A percentile compares a stretch with the other conserved stretches of the same genome.
These are phyloP conservation scores for Hydrotaea cyrtoneurina DNA, from an alignment of 2,888 invertebrate genomes.

Conservation along the genomic window DNA sequence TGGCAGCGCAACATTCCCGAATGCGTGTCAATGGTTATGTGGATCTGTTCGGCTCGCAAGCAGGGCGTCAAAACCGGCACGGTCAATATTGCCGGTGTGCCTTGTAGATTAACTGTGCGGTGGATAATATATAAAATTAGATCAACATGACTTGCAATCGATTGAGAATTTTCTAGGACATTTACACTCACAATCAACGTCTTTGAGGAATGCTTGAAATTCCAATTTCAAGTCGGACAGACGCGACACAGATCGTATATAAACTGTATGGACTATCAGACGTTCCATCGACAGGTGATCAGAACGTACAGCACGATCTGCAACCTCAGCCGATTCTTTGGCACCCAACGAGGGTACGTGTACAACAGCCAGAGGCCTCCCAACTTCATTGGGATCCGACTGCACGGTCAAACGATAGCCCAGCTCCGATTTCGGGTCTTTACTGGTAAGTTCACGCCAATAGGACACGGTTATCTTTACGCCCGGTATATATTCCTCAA, in stretches of 20 bases:
- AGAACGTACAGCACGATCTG: conserved; percentile 90
- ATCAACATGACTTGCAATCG: not conserved
- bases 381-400: conserved; percentile 91
- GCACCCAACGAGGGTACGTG: conserved; percentile 83
- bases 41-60: conserved; percentile 93
- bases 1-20: conserved; percentile 95
- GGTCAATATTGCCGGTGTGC: conserved; percentile 95
- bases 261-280: conserved; percentile 95
- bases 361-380: conserved; percentile 87
- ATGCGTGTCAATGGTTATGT: conserved; percentile 96
- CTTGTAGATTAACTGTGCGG: conserved; percentile 89
- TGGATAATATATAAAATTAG: conserved; percentile 67
- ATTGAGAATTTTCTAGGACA: conserved; percentile 58
- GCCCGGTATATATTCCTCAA: conserved; percentile 95
- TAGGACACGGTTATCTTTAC: conserved; percentile 95
- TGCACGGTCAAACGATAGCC: conserved; percentile 94
- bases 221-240: conserved; percentile 89
- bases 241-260: conserved; percentile 93
- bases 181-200: conserved; percentile 87
- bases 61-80: conserved; percentile 95
- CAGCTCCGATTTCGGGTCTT: conserved; percentile 90
- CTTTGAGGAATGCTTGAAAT: conserved; percentile 82
- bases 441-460: conserved; percentile 86
- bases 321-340: conserved; percentile 83
- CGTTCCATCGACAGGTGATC: conserved; percentile 98